phyloP scores from a whole-genome alignment of 2,888 invertebrate genomes.

The Nomada lathburiana region DNA sequence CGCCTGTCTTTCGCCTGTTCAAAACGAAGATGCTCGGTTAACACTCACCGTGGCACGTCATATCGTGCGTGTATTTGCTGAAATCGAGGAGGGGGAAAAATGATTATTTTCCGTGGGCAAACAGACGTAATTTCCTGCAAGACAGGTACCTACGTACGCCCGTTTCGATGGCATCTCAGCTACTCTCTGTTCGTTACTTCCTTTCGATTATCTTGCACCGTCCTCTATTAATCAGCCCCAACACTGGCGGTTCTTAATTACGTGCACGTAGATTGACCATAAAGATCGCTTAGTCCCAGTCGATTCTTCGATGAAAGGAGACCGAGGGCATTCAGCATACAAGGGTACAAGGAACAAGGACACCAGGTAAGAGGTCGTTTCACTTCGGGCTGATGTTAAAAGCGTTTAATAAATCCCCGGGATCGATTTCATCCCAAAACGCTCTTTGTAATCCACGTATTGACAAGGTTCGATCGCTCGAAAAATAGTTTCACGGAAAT shows the following conservation, averaged over 20 bases:
- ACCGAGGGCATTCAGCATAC: constrained; percentile 54
- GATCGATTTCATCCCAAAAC: constrained; percentile 3
- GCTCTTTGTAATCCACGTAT: neutral
- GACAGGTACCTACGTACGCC: constrained; percentile 27
- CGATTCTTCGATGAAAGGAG: constrained; percentile 76
- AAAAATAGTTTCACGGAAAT: constrained; percentile 21
- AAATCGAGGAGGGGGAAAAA: constrained; percentile 6
- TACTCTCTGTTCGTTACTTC: constrained; percentile 83
- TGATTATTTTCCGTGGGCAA: constrained; percentile 66
- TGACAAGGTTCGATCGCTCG: neutral
- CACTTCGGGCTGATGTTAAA: constrained; percentile 50
- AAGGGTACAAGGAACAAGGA: constrained; percentile 46
- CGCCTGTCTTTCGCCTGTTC: no score
- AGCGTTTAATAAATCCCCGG: constrained; percentile 53
- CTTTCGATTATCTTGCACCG: constrained; percentile 83
- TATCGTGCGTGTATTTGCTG: constrained; percentile 17
- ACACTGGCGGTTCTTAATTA: constrained; percentile 83
- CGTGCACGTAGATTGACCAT: constrained; percentile 82
- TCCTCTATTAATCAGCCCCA: constrained; percentile 83
- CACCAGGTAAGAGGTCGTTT: constrained; percentile 44
- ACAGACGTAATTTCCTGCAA: constrained; percentile 71
- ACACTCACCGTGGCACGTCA: neutral
- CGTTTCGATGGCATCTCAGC: constrained; percentile 70
- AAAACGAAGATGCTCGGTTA: neutral
- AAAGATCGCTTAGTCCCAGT: constrained; percentile 80